Evolutionary conservation across 2,797 vertebrate genomes (phyloP).

Genomic region (Rhabdomys pumilio): DNA sequence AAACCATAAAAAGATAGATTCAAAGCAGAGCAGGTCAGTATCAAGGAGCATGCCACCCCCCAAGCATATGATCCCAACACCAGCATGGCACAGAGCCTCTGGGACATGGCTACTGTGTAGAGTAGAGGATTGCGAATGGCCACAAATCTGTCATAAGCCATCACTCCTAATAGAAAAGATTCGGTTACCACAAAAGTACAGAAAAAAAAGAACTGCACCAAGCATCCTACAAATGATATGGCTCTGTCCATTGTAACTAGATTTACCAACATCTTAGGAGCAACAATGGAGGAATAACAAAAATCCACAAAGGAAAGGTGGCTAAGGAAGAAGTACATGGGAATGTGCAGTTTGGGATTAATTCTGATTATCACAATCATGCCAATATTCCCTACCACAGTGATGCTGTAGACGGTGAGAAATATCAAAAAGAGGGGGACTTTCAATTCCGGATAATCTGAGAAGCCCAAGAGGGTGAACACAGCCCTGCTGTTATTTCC

Average conservation of each 20-base stretch:
- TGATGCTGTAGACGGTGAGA: slow-evolving; percentile 73
- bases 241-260: slow-evolving; percentile 70
- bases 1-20: slow-evolving; percentile 74
- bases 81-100: slow-evolving; percentile 65
- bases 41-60: slow-evolving; percentile 74
- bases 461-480: slow-evolving; percentile 68
- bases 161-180: slow-evolving; percentile 52
- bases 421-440: slow-evolving; percentile 48
- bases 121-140: slow-evolving; percentile 84
- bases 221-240: slow-evolving; percentile 79
- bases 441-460: slow-evolving; percentile 43
- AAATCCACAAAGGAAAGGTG: slow-evolving; percentile 84
- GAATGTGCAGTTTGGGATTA: slow-evolving; percentile 76
- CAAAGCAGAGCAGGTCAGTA: slow-evolving; percentile 71
- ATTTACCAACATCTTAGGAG: slow-evolving; percentile 79
- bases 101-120: slow-evolving; percentile 79
- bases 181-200: slow-evolving; percentile 75
- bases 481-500: slow-evolving; percentile 52
- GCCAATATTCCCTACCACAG: slow-evolving; percentile 77
- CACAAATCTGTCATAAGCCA: slow-evolving; percentile 79
- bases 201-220: slow-evolving; percentile 82
- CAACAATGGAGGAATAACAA: slow-evolving; percentile 78
- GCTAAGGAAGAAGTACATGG: slow-evolving; percentile 86
- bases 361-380: slow-evolving; percentile 77
- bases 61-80: slow-evolving; percentile 68